Evolutionary conservation across 2,888 invertebrate genomes (phyloP).

Genomic region (Eulithis testata): DNA sequence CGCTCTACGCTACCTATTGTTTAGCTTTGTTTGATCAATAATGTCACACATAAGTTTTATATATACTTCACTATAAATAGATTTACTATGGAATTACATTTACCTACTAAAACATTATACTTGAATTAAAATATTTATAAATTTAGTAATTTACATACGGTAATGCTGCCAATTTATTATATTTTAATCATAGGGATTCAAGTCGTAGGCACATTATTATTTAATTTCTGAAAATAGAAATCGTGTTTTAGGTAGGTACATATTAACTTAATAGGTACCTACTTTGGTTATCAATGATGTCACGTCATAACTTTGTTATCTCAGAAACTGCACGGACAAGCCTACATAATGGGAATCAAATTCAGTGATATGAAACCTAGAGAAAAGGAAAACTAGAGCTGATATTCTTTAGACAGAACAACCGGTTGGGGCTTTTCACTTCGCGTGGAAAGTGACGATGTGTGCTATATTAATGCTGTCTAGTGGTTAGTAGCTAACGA

Average conservation of each 20-base stretch:
- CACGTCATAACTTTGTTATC: neutral
- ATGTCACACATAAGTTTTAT: conserved; percentile 11
- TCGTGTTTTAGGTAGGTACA: neutral
- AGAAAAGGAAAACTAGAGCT: conserved; percentile 1
- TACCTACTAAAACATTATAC: too few species aligned
- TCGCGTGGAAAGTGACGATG: conserved; percentile 8
- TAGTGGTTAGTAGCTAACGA: too few species aligned
- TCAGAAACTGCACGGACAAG: neutral
- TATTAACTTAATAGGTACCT: neutral
- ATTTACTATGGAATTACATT: neutral
- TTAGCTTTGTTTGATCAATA: conserved; percentile 24
- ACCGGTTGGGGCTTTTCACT: conserved; percentile 4
- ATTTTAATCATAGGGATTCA: too few species aligned
- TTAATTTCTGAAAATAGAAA: too few species aligned
- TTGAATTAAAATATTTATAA: too few species aligned
- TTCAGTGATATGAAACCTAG: neutral
- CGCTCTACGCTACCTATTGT: conserved; percentile 21
- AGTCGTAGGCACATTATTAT: too few species aligned
- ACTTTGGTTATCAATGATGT: neutral
- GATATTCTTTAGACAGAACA: neutral
- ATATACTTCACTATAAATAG: conserved; percentile 2
- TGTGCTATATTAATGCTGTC: neutral
- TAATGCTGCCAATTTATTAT: too few species aligned
- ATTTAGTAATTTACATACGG: too few species aligned
- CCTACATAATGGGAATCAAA: neutral